Conservation (phyloP, 1,140 invertebrate genomes). For the Drosophila mojavensis region DNA sequence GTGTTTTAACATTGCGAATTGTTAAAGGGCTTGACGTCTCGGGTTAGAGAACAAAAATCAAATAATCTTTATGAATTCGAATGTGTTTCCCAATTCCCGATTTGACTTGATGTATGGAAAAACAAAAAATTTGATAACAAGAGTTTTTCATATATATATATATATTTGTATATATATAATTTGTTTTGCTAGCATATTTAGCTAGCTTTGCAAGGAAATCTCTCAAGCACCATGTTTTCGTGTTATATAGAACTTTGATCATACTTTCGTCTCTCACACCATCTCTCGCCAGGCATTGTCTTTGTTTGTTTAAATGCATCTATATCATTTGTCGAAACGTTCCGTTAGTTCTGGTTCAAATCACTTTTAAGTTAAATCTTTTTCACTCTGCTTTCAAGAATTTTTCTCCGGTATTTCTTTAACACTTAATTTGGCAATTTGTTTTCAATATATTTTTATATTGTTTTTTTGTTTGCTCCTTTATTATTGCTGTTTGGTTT, state of each 20-base stretch:
- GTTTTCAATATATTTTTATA: conserved; percentile 16
- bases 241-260: conserved; percentile 24
- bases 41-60: not conserved
- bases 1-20: conserved; percentile 57
- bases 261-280: not conserved
- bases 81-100: not conserved
- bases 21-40: conserved; percentile 1
- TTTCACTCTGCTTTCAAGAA: conserved; percentile 35
- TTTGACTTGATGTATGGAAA: no score
- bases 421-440: conserved; percentile 70
- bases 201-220: conserved; percentile 48
- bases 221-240: conserved; percentile 68
- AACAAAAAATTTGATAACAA: conserved; percentile 9
- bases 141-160: conserved; percentile 6
- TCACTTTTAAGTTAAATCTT: conserved; percentile 25
- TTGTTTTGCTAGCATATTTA: conserved; percentile 23
- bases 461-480: conserved; percentile 38
- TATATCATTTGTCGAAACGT: conserved; percentile 22
- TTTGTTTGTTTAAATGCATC: conserved; percentile 34
- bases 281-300: not conserved
- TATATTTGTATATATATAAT: not conserved
- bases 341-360: conserved; percentile 8
- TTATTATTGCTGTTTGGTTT: conserved; percentile 59
- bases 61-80: not conserved
- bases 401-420: conserved; percentile 27